Evolutionary conservation across 2,113 vertebrate genomes (phyloP).

Genomic region (Centropus bengalensis): DNA sequence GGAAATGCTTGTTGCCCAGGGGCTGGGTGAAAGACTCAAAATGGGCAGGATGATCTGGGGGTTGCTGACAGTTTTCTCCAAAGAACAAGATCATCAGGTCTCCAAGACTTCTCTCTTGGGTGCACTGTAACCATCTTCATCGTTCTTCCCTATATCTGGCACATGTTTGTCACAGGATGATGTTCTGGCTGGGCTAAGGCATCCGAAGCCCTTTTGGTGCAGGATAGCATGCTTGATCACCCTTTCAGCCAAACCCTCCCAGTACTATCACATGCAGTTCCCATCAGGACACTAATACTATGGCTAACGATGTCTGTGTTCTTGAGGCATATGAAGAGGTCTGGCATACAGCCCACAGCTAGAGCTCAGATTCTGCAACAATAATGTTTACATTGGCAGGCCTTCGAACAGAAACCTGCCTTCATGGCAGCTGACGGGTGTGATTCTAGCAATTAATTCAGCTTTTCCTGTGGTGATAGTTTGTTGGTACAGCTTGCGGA

Average conservation of each 20-base stretch:
- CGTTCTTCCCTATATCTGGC: not conserved
- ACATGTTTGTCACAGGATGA: not conserved
- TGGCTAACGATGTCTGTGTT: not conserved
- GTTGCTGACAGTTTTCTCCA: not conserved
- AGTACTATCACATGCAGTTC: not conserved
- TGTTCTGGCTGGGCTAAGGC: not conserved
- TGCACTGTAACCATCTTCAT: not conserved
- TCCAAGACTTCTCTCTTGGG: not conserved
- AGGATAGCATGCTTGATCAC: not conserved
- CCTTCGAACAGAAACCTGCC: not conserved
- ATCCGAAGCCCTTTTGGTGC: rapidly evolving
- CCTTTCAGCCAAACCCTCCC: not conserved
- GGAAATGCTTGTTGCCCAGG: not conserved
- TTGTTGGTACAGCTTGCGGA: conserved; percentile 55
- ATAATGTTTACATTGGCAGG: conserved; percentile 9
- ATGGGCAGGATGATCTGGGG: not conserved
- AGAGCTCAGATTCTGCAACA: conserved; percentile 10
- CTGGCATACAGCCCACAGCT: not conserved
- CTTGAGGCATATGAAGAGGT: not conserved
- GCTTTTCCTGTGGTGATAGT: conserved; percentile 35
- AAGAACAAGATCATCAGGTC: not conserved
- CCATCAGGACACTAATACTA: not conserved
- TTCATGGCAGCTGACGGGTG: conserved; percentile 23
- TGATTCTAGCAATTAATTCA: conserved; percentile 51
- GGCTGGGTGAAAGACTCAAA: not conserved